phyloP scores from a whole-genome alignment of 2,797 vertebrate species.

The Neomorphus geoffroyi region DNA sequence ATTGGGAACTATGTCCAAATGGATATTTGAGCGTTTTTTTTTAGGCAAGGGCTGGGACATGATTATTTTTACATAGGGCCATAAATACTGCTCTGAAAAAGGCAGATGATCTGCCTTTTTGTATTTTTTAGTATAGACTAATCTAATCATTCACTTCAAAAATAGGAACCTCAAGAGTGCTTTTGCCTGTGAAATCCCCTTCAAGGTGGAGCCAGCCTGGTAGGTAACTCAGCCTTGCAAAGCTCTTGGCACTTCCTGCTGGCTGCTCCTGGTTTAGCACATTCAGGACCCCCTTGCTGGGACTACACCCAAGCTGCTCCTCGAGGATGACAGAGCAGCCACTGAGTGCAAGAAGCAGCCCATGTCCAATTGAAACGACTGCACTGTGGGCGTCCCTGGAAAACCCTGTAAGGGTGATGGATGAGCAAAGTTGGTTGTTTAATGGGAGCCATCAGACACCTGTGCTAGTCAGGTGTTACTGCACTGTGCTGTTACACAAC shows the following conservation, averaged over 20 bases:
- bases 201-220: not conserved
- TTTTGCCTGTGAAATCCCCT: not conserved
- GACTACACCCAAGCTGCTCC: not conserved
- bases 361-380: rapidly evolving
- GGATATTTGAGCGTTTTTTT: not conserved
- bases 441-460: not conserved
- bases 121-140: not conserved
- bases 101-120: not conserved
- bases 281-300: not conserved
- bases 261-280: not conserved
- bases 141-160: not conserved
- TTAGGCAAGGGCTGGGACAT: not conserved
- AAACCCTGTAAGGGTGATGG: not conserved
- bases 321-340: not conserved
- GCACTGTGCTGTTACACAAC: not conserved
- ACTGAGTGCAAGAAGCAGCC: not conserved
- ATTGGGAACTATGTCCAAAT: not conserved
- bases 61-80: not conserved
- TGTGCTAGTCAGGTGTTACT: not conserved
- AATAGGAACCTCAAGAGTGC: not conserved
- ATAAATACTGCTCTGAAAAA: not conserved
- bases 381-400: not conserved
- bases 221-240: not conserved
- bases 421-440: not conserved
- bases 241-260: not conserved